phyloP scores from a whole-genome alignment of 2,113 vertebrate genomes.

The Micromys minutus region DNA sequence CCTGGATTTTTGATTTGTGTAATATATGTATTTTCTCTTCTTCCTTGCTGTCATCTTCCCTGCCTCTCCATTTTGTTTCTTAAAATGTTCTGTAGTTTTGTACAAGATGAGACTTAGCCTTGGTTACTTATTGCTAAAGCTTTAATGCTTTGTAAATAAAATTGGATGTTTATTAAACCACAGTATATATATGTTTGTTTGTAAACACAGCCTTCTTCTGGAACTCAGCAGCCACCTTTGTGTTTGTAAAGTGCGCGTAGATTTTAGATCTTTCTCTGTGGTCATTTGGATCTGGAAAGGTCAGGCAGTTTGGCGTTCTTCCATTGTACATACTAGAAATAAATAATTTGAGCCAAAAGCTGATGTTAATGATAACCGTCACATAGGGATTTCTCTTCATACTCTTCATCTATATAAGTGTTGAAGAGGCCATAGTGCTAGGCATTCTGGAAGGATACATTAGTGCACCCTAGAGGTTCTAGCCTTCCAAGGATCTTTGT shows the following conservation, averaged over 20 bases:
- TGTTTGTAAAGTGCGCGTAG: not conserved
- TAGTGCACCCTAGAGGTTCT: not conserved
- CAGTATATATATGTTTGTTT: constrained; percentile 61
- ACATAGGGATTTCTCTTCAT: not conserved
- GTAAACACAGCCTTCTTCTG: not conserved
- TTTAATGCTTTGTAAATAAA: constrained; percentile 88
- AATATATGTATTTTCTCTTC: constrained; percentile 72
- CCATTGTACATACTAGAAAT: constrained; percentile 14
- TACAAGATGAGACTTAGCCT: constrained; percentile 77
- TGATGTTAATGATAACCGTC: constrained; percentile 6
- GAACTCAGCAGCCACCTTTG: not conserved
- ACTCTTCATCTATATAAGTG: not conserved
- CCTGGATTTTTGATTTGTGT: constrained; percentile 71
- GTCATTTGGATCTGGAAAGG: not conserved
- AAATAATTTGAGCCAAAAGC: not conserved
- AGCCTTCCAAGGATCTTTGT: not conserved
- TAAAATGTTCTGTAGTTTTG: constrained; percentile 81
- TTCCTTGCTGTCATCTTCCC: not conserved
- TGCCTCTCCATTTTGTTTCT: constrained; percentile 52
- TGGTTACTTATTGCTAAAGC: constrained; percentile 78
- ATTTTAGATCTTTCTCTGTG: not conserved
- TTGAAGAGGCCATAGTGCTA: not conserved
- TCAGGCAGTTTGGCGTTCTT: not conserved
- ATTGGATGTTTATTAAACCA: constrained; percentile 83
- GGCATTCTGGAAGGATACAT: not conserved